Percentiles rank a stretch among this genome's conserved stretches.
Evolutionary conservation across 2,113 vertebrate species (phyloP).

Genomic region (Cryptoleucopteryx plumbea): DNA sequence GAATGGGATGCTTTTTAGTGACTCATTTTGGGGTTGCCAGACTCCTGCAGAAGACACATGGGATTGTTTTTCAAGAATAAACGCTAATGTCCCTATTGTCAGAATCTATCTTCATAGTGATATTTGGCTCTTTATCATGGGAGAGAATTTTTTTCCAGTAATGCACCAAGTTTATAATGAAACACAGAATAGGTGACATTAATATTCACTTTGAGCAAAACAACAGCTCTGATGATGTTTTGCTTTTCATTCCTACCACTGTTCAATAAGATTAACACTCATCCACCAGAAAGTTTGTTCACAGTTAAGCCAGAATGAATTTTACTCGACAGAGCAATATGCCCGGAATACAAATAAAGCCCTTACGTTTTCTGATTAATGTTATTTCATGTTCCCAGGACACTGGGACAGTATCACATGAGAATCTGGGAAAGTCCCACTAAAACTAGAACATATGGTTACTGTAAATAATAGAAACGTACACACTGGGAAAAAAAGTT

Average conservation of each 20-base stretch:
- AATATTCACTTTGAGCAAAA: conserved; percentile 7
- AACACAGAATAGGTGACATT: not conserved
- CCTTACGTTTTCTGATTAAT: not conserved
- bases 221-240: not conserved
- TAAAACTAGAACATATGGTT: not conserved
- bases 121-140: not conserved
- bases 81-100: not conserved
- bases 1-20: not conserved
- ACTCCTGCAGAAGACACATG: not conserved
- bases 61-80: not conserved
- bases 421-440: not conserved
- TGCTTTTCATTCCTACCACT: not conserved
- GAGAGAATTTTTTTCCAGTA: not conserved
- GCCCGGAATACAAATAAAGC: conserved; percentile 3
- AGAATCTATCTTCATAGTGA: not conserved
- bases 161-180: not conserved
- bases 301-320: conserved; percentile 17
- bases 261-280: not conserved
- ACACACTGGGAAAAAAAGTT: not conserved
- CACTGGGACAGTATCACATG: not conserved
- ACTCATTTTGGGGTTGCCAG: not conserved
- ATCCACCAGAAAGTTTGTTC: conserved; percentile 15
- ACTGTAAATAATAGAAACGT: not conserved
- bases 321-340: not conserved
- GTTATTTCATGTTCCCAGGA: not conserved